Evolutionary conservation across 2,113 vertebrate species (phyloP).

Genomic region (Zootoca vivipara): DNA sequence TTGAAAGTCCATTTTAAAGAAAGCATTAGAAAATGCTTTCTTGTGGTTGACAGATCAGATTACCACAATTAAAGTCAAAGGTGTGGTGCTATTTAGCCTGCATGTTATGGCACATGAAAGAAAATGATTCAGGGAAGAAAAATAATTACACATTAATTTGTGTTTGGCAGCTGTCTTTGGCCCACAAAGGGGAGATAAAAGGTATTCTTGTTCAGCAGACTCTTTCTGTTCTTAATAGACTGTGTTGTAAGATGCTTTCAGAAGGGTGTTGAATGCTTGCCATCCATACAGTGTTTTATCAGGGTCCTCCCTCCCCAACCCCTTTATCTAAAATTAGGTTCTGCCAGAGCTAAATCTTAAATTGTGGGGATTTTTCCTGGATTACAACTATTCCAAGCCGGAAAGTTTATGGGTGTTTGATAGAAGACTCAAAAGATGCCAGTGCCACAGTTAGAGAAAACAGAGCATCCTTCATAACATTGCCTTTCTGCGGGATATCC

Average conservation of each 20-base stretch:
- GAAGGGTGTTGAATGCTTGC: slow-evolving; percentile 19
- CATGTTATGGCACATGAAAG: slow-evolving; percentile 60
- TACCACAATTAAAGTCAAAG: slow-evolving; percentile 44
- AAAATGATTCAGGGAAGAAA: slow-evolving; percentile 84
- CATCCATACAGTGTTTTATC: neutral
- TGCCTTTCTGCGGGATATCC: too few relatives aligned
- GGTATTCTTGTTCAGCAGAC: slow-evolving; percentile 67
- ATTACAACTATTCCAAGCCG: neutral
- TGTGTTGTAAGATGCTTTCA: slow-evolving; percentile 33
- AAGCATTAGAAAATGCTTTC: slow-evolving; percentile 39
- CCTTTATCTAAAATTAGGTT: neutral
- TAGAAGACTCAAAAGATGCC: neutral
- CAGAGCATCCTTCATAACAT: too few relatives aligned
- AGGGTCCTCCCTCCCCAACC: neutral
- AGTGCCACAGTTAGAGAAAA: neutral
- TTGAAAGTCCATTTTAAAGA: slow-evolving; percentile 39
- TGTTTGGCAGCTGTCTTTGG: slow-evolving; percentile 80
- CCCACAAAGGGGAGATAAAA: slow-evolving; percentile 75
- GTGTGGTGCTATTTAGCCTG: slow-evolving; percentile 38
- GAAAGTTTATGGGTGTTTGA: neutral
- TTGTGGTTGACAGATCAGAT: slow-evolving; percentile 46
- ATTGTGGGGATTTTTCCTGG: neutral
- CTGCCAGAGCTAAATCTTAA: slow-evolving; percentile 2
- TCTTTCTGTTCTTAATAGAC: slow-evolving; percentile 63
- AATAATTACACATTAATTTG: slow-evolving; percentile 87